These are phyloP conservation scores for Furcula furcula DNA, from an alignment of 2,888 invertebrate genomes.

Conservation along the genomic window DNA sequence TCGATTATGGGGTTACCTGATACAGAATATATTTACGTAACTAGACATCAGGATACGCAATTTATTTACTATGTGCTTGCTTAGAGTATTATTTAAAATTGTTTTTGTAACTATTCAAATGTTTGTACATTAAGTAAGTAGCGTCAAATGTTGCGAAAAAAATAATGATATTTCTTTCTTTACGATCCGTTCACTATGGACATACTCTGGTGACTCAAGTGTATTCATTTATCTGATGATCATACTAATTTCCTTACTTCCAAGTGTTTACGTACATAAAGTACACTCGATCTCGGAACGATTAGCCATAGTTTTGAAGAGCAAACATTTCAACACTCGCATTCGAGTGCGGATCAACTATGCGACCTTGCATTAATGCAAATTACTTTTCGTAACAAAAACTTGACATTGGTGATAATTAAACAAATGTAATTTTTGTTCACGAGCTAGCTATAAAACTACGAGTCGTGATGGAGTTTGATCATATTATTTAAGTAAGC, in stretches of 20 bases:
- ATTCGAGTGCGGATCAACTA: constrained; percentile 6
- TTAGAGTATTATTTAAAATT: no score
- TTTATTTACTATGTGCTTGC: no score
- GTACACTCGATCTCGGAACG: neutral
- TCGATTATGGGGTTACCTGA: no score
- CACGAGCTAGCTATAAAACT: neutral
- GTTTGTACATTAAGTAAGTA: no score
- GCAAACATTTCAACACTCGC: neutral
- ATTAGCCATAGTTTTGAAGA: neutral
- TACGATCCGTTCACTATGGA: constrained; percentile 1
- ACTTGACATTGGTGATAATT: constrained; percentile 8
- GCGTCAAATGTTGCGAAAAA: no score
- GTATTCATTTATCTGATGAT: neutral
- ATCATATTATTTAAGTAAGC: constrained; percentile 1
- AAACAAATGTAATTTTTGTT: neutral
- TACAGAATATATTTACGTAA: no score
- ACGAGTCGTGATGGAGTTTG: neutral
- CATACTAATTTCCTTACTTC: neutral
- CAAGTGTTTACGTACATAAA: constrained; percentile 1
- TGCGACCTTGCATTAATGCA: constrained; percentile 9
- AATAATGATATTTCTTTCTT: no score
- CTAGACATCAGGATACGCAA: no score
- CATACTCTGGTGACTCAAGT: neutral
- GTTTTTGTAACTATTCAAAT: no score
- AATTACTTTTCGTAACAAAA: constrained; percentile 6